phyloP scores from a whole-genome alignment of 2,113 vertebrate species.

The Hippocampus guttulatus region DNA sequence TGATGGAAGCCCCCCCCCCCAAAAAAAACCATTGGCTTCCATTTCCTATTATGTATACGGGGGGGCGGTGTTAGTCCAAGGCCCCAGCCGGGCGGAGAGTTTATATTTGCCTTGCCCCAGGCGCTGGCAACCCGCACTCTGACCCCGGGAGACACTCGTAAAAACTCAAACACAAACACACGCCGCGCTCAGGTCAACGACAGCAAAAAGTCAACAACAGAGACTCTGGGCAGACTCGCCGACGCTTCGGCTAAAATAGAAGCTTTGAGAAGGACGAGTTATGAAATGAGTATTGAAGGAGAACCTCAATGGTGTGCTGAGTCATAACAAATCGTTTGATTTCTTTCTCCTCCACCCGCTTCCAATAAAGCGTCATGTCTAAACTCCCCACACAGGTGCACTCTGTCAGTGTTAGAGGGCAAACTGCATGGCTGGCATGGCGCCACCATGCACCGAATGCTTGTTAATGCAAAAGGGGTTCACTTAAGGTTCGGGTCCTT shows the following conservation, averaged over 20 bases:
- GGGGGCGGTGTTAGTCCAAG: background rate
- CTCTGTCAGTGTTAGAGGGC: constrained; percentile 42
- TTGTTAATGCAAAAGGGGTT: constrained; percentile 39
- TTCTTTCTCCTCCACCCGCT: constrained; percentile 34
- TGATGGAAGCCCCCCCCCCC: too few relatives aligned
- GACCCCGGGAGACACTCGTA: constrained; percentile 36
- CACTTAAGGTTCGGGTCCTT: constrained; percentile 28
- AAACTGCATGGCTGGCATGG: constrained; percentile 40
- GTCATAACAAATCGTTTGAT: constrained; percentile 39
- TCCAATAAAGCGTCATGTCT: constrained; percentile 39
- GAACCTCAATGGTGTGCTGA: constrained; percentile 37
- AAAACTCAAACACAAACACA: constrained; percentile 17
- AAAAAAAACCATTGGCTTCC: too few relatives aligned
- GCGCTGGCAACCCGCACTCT: background rate
- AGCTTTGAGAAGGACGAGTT: constrained; percentile 6
- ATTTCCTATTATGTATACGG: too few relatives aligned
- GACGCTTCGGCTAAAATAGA: constrained; percentile 9
- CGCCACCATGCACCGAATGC: constrained; percentile 34
- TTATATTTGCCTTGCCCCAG: background rate
- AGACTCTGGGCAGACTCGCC: constrained; percentile 12
- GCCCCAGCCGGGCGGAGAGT: background rate
- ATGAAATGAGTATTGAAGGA: constrained; percentile 23
- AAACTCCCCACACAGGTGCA: constrained; percentile 40
- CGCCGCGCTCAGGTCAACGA: constrained; percentile 1
- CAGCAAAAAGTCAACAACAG: constrained; percentile 32